Percentiles rank a stretch among this genome's conserved stretches.
Evolutionary conservation across 2,797 vertebrate species (phyloP).

Genomic region (Sylvilagus floridanus): DNA sequence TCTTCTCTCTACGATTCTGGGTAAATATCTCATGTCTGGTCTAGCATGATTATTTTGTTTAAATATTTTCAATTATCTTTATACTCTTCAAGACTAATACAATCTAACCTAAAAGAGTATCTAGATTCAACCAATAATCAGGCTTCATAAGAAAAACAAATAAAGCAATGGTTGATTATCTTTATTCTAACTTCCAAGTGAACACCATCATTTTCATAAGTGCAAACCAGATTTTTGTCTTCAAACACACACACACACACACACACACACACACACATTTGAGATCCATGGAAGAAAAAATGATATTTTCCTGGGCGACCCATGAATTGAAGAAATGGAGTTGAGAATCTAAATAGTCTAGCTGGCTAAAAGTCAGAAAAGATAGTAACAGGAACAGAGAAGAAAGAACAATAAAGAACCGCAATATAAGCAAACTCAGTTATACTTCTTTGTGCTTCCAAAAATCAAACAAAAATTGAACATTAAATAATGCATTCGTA

Average conservation of each 20-base stretch:
- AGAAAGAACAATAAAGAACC: not conserved
- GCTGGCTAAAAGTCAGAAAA: not conserved
- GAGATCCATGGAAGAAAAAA: not conserved
- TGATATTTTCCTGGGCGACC: not conserved
- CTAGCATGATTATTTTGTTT: not conserved
- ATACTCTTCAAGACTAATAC: not conserved
- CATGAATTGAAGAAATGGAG: not conserved
- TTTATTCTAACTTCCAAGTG: not conserved
- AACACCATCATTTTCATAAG: not conserved
- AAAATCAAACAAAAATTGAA: not conserved
- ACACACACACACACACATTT: not conserved
- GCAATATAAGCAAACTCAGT: not conserved
- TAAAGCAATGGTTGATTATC: not conserved
- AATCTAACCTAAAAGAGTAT: not conserved
- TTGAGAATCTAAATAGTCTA: not conserved
- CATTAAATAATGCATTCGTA: not conserved
- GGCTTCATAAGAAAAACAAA: not conserved
- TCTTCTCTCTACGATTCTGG: not conserved
- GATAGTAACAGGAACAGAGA: not conserved
- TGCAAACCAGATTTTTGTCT: not conserved
- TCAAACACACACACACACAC: not conserved
- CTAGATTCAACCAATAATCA: not conserved
- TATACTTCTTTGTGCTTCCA: not conserved
- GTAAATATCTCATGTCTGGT: not conserved
- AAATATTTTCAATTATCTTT: not conserved